These are phyloP conservation scores for Papilio elwesi DNA, from an alignment of 2,888 invertebrate species.

Conservation along the genomic window DNA sequence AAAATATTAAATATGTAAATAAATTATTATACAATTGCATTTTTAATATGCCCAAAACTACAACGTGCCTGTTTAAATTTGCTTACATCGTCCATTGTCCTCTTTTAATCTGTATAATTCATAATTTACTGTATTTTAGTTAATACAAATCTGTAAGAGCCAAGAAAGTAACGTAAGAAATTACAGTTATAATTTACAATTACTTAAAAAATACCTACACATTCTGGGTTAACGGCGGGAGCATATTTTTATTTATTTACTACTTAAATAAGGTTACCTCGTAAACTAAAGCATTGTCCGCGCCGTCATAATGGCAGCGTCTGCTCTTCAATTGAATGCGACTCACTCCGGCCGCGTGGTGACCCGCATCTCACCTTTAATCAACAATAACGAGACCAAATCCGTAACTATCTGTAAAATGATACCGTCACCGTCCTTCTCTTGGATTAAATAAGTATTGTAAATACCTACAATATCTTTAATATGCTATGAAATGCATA, in stretches of 20 bases:
- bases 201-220: not conserved
- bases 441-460: not conserved
- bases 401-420: conserved; percentile 29
- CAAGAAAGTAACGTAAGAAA: not conserved
- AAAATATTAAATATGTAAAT: too few species aligned
- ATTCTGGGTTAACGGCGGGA: too few species aligned
- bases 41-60: too few species aligned
- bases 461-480: too few species aligned
- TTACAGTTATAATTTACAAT: conserved; percentile 5
- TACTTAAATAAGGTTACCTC: conserved; percentile 7
- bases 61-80: too few species aligned
- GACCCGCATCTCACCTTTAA: conserved; percentile 39
- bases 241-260: too few species aligned
- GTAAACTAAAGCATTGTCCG: conserved; percentile 36
- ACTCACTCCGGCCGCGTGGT: conserved; percentile 16
- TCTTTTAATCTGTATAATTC: not conserved
- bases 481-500: too few species aligned
- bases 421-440: not conserved
- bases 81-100: too few species aligned
- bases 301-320: conserved; percentile 18
- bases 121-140: not conserved
- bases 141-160: not conserved
- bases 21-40: too few species aligned
- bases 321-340: conserved; percentile 43
- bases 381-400: conserved; percentile 38